These are phyloP conservation scores for Heliothis virescens DNA, from an alignment of 1,140 invertebrate species.

Conservation along the genomic window DNA sequence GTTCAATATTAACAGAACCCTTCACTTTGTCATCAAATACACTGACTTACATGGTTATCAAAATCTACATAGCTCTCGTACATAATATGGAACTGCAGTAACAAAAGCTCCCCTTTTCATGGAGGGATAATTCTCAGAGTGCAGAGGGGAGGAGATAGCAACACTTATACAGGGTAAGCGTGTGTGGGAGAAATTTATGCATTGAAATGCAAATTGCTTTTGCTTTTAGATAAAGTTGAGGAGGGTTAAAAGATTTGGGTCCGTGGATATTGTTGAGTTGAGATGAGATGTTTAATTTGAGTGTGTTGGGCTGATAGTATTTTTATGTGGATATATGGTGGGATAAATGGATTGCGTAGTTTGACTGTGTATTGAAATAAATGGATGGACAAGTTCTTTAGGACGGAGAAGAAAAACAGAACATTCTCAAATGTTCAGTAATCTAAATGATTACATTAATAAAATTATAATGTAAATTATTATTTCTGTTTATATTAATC, in stretches of 20 bases:
- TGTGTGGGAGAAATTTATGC: conserved; percentile 80
- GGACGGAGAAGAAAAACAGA: too few species aligned
- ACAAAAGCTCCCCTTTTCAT: conserved; percentile 67
- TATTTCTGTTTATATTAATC: too few species aligned
- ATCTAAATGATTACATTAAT: too few species aligned
- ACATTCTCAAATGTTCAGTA: too few species aligned
- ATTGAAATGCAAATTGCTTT: conserved; percentile 81
- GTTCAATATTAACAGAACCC: too few species aligned
- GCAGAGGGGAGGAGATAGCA: conserved; percentile 79
- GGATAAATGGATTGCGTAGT: not conserved
- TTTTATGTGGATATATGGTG: conserved; percentile 8
- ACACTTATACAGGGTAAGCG: conserved; percentile 72
- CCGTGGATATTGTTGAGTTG: conserved; percentile 23
- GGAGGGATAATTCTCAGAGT: conserved; percentile 81
- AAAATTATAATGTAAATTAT: too few species aligned
- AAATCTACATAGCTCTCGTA: conserved; percentile 10
- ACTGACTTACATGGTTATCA: not conserved
- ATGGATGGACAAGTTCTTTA: too few species aligned
- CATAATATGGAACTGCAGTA: conserved; percentile 57
- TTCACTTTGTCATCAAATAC: not conserved
- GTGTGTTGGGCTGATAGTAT: conserved; percentile 12
- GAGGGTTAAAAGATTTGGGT: conserved; percentile 49
- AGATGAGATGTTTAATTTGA: conserved; percentile 32
- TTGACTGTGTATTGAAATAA: not conserved
- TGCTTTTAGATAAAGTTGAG: conserved; percentile 52